Evolutionary conservation across 2,113 vertebrate species (phyloP), one percentile per base, ranked within the genome.

Genomic region (Heterocephalus glaber): DNA sequence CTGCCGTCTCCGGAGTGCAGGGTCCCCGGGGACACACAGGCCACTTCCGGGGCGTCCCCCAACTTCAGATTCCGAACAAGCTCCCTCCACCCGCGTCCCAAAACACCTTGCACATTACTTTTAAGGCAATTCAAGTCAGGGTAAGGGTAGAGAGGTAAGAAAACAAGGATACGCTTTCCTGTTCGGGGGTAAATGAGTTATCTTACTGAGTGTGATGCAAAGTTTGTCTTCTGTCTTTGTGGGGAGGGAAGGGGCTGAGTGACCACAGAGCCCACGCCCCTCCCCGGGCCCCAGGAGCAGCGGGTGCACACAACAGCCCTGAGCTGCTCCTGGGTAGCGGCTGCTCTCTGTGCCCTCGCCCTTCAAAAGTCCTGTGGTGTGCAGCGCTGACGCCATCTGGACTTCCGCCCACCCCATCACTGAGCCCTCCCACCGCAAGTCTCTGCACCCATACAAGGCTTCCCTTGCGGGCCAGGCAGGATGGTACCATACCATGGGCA

Each of bases 331-430:
- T 35, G 47, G 63, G 47, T 17, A 54, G 30, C 0, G 3, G 76
- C 49, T 35, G 49, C 33, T n/a, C 28, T 52, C 49, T 2, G 30
- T 35, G 33, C 54, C 6, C 30, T 2, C 30, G 2, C 28, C 28
- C 30, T 52, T 52, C 10, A 35, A 35, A 19, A 26, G 28, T 49
- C 44, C 47, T 33, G 44, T 2, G 16, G 41, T 2, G 44, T 41
- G 52, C 66, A 14, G 41, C 4, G 0, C 56, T 1, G 17, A n/a
- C 9, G 28, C 41, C 24, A 38, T 2, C 12, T 2, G 0, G 38
- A 13, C 44, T 49, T 17, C n/a, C 0, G 65, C n/a, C 7, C 22
- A 7, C 7, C 63, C 10, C 2, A 4, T 20, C 17, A 10, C 14
- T 17, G 44, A 17, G 38, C 30, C 41, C 11, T 5, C 56, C 82